A percentile compares a stretch with the other conserved stretches of the same genome.
These are phyloP conservation scores for Nycticryphes semicollaris DNA, from an alignment of 2,113 vertebrate species.

Conservation along the genomic window DNA sequence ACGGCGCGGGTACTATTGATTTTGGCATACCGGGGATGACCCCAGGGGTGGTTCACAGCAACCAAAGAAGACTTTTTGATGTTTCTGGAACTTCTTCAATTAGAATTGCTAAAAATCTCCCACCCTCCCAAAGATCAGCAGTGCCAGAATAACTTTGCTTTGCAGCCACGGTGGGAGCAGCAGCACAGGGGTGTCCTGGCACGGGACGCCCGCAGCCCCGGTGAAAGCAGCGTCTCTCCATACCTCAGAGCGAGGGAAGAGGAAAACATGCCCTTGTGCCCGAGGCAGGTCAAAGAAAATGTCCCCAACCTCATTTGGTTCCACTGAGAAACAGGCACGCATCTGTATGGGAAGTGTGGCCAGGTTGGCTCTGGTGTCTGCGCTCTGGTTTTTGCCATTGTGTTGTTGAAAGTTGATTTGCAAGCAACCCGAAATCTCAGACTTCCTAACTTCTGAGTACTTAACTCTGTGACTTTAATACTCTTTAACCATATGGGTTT, in stretches of 20 bases:
- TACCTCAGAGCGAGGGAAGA: neutral
- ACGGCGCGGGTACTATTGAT: constrained; percentile 29
- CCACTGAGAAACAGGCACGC: neutral
- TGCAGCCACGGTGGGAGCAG: neutral
- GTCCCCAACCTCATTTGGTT: neutral
- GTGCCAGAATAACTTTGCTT: neutral
- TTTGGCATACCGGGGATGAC: constrained; percentile 19
- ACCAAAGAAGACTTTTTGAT: constrained; percentile 29
- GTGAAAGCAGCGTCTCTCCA: neutral
- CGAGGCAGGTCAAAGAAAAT: neutral
- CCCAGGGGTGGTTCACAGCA: neutral
- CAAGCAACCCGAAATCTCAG: neutral
- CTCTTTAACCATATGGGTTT: neutral
- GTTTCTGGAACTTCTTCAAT: constrained; percentile 43
- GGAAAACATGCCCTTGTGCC: neutral
- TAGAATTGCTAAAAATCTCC: constrained; percentile 22
- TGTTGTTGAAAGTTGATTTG: neutral
- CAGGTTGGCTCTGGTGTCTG: rapidly evolving
- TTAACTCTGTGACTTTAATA: neutral
- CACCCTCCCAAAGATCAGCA: neutral
- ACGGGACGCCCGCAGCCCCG: neutral
- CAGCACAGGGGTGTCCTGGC: neutral
- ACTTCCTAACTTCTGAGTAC: neutral
- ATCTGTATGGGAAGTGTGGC: rapidly evolving
- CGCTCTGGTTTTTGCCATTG: neutral